A percentile compares a stretch with the other conserved stretches of the same genome.
phyloP scores from a whole-genome alignment of 2,113 vertebrate species.

The Ellobius talpinus region DNA sequence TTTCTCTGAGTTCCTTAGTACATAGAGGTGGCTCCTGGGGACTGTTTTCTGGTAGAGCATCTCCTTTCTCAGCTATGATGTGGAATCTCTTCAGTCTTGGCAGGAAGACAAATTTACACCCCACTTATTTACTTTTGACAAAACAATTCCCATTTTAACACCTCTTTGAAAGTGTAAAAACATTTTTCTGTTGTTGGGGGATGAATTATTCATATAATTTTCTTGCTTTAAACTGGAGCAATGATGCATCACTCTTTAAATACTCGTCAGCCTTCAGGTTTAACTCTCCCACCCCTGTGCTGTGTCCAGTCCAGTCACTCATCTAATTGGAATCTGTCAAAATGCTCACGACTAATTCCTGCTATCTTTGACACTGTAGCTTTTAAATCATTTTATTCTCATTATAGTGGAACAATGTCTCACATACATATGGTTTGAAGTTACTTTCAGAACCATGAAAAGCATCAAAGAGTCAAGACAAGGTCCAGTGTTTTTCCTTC shows the following conservation, averaged over 20 bases:
- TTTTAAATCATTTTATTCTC: background rate
- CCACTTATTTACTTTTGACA: conserved; percentile 75
- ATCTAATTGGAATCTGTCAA: conserved; percentile 34
- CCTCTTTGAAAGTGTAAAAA: conserved; percentile 81
- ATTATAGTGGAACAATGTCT: background rate
- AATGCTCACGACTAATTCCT: conserved; percentile 15
- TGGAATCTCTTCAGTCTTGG: conserved; percentile 66
- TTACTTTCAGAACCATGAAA: background rate
- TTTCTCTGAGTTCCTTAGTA: conserved; percentile 29
- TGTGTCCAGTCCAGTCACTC: background rate
- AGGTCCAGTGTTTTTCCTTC: background rate
- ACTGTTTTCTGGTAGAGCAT: conserved; percentile 52
- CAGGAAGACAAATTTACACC: conserved; percentile 79
- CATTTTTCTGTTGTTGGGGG: conserved; percentile 64
- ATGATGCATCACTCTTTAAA: conserved; percentile 50
- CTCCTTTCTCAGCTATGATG: conserved; percentile 74
- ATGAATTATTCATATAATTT: conserved; percentile 79
- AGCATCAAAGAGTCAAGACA: background rate
- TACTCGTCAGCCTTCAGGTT: conserved; percentile 49
- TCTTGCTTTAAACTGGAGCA: conserved; percentile 67
- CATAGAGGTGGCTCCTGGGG: background rate
- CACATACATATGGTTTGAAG: background rate
- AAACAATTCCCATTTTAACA: conserved; percentile 78
- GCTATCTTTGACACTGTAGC: conserved; percentile 9
- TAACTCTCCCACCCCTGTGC: background rate